Evolutionary conservation across 2,797 vertebrate genomes (phyloP), one percentile per base, ranked within the genome.

Genomic region (Smutsia temminckii): DNA sequence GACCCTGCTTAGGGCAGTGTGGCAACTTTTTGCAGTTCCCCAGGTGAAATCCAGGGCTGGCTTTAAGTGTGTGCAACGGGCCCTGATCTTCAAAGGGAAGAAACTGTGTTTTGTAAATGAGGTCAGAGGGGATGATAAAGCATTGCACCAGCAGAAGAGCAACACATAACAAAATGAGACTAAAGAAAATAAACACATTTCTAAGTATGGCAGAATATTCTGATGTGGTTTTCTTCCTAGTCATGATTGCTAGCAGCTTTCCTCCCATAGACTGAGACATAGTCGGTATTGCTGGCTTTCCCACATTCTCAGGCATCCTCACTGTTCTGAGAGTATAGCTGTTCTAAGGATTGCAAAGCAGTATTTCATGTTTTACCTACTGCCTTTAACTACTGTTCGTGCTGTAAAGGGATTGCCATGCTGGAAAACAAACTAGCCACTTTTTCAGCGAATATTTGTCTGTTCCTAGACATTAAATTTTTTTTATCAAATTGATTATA

Each of bases 101-200:
- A 71, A 80, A 21, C 4, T 88, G 13, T 68, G 18, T 86, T 92
- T 91, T 77, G 57, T 49, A 77, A 87, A 32, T 57, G 37, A 93
- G 46, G 42, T 90, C 46, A 27, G 32, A 90, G 34, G 37, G 51
- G 42, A 40, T 23, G 85, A 77, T 80, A 32, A 79, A 68, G 4
- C 13, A 59, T 21, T 63, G 12, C 1, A 23, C 61, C 17, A 95
- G 55, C 46, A 42, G 16, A 91, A n/a, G 27, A 91, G 17, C 53
- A 32, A 85, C 75, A 57, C 78, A 72, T 32, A 85, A 78, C 20
- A 59, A 68, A 87, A 49, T 8, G 37, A 74, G 23, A 53, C 40
- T 61, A 69, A 85, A 57, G 71, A 77, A 89, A 89, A 88, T 12
- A 89, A 95, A 20, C 3, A 21, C 32, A 90, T 94, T 88, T 91